Base-by-base conservation (phyloP, 2,888 invertebrate genomes). In the Cyclophora albipunctata region DNA sequence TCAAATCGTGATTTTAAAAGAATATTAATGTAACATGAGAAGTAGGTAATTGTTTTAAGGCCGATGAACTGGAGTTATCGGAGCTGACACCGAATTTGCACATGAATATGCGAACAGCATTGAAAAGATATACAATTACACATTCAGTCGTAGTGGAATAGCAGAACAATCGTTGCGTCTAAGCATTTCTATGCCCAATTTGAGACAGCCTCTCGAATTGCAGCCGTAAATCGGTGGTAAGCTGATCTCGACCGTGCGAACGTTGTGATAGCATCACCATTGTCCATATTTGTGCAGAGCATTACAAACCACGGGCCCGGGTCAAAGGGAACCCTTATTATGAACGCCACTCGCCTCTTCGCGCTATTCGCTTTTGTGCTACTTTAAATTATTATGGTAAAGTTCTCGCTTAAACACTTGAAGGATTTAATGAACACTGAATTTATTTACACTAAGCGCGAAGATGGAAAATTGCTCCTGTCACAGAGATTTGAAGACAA, bases 321-420 rank as follows among this genome's bases (percentile, higher is more conserved):
- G 81, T 83, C 83, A 81, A 62, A 71, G 71, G 64, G 71, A 68
- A 70, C 73, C 80, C 78, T 73, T 79, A 80, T 78, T 80, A 78
- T 69, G 66, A 54, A 53, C 67, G 64, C 64, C 49, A 63, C 61
- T 59, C 65, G 62, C 63, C 66, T 66, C 66, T 65, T 68, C 63
- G 59, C 63, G 57, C 61, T 66, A 63, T 59, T 62, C 60, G 65
- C 66, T 34, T 43, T 43, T 43, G 43, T 61, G 51, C 55, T 52
- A 63, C 70, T 66, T 78, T 77, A 75, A 76, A 45, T 44, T 37
- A 45, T 44, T 34, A 50, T 45, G 45, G 50, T 76, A 73, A 73
- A 68, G 76, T 76, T 63, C 62, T 60, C 55, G 60, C 47, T 63
- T 48, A 55, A 64, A 64, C 59, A 60, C 60, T 62, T 58, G 57